Conservation (phyloP, 1,140 invertebrate species). For the Pachypeltis micranthus region DNA sequence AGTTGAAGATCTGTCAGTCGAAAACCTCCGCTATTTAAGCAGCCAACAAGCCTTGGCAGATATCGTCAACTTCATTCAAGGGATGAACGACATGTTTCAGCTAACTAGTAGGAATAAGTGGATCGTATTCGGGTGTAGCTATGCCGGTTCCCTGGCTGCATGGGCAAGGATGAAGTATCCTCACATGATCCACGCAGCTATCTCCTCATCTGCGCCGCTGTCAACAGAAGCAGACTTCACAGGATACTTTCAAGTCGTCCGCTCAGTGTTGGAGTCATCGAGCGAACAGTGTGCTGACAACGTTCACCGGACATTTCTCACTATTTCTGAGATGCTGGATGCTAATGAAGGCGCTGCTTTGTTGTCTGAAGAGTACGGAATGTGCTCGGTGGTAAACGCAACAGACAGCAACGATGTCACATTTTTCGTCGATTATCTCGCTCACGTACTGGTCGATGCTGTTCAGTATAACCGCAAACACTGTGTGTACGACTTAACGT, state of each 20-base stretch:
- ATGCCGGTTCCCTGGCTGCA: constrained; percentile 79
- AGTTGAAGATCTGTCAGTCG: constrained; percentile 47
- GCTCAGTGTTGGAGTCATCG: constrained; percentile 49
- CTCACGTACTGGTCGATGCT: constrained; percentile 70
- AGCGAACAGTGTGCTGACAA: constrained; percentile 48
- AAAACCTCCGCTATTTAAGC: constrained; percentile 65
- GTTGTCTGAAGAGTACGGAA: constrained; percentile 37
- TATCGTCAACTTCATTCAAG: constrained; percentile 64
- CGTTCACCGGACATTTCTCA: constrained; percentile 48
- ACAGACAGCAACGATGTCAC: constrained; percentile 55
- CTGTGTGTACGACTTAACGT: background rate
- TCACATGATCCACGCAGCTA: constrained; percentile 68
- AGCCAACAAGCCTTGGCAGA: constrained; percentile 82
- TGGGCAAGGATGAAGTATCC: constrained; percentile 86
- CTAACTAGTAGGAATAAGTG: constrained; percentile 55
- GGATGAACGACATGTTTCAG: constrained; percentile 51
- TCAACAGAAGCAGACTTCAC: constrained; percentile 71
- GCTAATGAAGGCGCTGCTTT: background rate
- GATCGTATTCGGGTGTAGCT: constrained; percentile 87
- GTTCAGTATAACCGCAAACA: constrained; percentile 77
- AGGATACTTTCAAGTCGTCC: constrained; percentile 62
- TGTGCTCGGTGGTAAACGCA: constrained; percentile 64
- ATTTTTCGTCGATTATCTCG: constrained; percentile 66
- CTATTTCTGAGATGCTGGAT: constrained; percentile 38
- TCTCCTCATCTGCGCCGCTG: constrained; percentile 81